Evolutionary conservation across 1,140 invertebrate genomes (phyloP).

Genomic region (Aphaenogaster rudis): DNA sequence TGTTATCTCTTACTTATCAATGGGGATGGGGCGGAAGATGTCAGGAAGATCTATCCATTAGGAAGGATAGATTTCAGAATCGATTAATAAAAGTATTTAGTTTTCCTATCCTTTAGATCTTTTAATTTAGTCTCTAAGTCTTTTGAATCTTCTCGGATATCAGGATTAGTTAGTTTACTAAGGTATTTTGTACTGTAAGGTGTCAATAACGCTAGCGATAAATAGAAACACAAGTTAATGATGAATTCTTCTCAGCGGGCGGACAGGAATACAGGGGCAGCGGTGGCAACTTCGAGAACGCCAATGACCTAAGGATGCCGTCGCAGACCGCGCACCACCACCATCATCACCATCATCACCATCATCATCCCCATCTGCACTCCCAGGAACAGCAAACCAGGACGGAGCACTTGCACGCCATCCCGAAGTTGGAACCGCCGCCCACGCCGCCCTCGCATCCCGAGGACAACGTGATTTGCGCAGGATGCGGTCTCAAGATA

Average conservation of each 20-base stretch:
- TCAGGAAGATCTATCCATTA: not conserved
- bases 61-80: not conserved
- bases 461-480: slow-evolving; percentile 89
- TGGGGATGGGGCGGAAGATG: not conserved
- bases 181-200: not conserved
- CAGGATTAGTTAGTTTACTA: not conserved
- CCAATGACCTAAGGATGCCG: slow-evolving; percentile 82
- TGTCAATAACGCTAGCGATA: not conserved
- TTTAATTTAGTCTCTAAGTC: not conserved
- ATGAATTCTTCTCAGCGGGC: slow-evolving; percentile 68
- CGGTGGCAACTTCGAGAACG: slow-evolving; percentile 80
- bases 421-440: slow-evolving; percentile 88
- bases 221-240: no score
- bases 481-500: slow-evolving; percentile 94
- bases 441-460: slow-evolving; percentile 86
- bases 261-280: slow-evolving; percentile 82
- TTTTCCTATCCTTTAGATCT: not conserved
- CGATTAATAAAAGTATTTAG: not conserved
- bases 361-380: slow-evolving; percentile 80
- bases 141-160: not conserved
- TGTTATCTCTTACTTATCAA: slow-evolving; percentile 21
- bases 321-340: slow-evolving; percentile 80
- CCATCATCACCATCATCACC: slow-evolving; percentile 79
- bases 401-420: slow-evolving; percentile 82
- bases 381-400: slow-evolving; percentile 78